Evolutionary conservation across 1,140 invertebrate species (phyloP), one percentile per base, ranked within the genome.

Genomic region (Brachionus rotundiformis): DNA sequence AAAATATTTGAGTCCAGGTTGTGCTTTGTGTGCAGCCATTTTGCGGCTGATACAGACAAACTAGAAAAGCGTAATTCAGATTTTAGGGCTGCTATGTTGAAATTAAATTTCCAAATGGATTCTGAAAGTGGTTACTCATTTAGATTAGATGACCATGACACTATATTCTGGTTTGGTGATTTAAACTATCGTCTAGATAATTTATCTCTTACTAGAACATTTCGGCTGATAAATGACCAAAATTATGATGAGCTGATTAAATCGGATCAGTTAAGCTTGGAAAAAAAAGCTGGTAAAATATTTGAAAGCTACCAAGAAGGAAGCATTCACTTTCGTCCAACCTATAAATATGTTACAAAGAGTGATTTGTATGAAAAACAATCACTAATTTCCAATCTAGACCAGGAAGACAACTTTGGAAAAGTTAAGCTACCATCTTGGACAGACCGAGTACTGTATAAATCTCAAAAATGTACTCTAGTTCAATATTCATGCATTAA

Each of bases 131-230:
- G 94, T 82, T 59, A 54, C n/a, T 36, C 33, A 10, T 36, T 79
- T 31, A 94, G 93, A 0, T 87, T 79, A 0, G 93, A 94, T 87
- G 93, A 94, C 10, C 97, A 99, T 87, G 97, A 99, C 89, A 97
- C 96, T 88, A 92, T 99, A 0, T 98, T 99, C 87, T 99, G 97
- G 96, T 96, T 96, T 87, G 98, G 98, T 0, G 98, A 99, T 90
- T 99, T 99, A 87, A 99, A 99, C 88, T 99, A 99, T 86, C 91
- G 98, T 76, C 93, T 99, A 81, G 96, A 98, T 86, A 92, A 98
- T 90, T 92, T 94, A 75, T 95, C 95, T 86, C 29, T 79, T 19
- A 59, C 47, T 1, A 96, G 98, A 13, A 94, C 98, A 86, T 92
- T 98, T 82, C 92, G 94, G 81, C 89, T 93, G 81, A 91, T 98